Percentiles rank a stretch among this genome's conserved stretches.
Evolutionary conservation across 2,888 invertebrate species (phyloP).

Genomic region (Trissonchulus latispiculum): DNA sequence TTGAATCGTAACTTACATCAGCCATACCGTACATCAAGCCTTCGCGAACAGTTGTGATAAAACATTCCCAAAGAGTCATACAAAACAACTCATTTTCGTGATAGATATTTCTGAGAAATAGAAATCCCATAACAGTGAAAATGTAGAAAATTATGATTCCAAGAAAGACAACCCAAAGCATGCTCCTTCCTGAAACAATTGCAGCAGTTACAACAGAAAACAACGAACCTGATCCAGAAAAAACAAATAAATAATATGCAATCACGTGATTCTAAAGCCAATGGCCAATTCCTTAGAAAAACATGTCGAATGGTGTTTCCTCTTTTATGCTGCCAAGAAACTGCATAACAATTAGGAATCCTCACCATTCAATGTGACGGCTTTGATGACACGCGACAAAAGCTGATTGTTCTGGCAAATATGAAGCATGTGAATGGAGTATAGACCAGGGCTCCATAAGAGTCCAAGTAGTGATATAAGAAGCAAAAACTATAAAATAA

Average conservation of each 20-base stretch:
- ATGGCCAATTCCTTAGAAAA: no score
- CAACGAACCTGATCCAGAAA: no score
- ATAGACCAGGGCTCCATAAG: constrained; percentile 44
- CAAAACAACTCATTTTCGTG: constrained; percentile 44
- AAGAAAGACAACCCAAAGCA: constrained; percentile 46
- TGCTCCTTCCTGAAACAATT: constrained; percentile 39
- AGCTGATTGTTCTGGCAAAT: constrained; percentile 44
- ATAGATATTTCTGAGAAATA: constrained; percentile 44
- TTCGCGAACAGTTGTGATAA: constrained; percentile 45
- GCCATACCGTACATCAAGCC: constrained; percentile 46
- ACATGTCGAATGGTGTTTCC: no score
- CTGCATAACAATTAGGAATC: no score
- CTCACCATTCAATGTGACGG: constrained; percentile 45
- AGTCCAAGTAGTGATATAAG: constrained; percentile 42
- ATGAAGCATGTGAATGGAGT: constrained; percentile 45
- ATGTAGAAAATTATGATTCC: constrained; percentile 46
- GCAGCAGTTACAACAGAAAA: no score
- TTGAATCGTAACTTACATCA: constrained; percentile 38
- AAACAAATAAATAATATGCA: no score
- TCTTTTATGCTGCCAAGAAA: no score
- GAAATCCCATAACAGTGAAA: constrained; percentile 45
- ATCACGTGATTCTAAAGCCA: no score
- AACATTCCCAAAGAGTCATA: constrained; percentile 45
- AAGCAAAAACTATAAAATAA: constrained; percentile 40
- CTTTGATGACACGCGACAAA: constrained; percentile 43